phyloP scores from a whole-genome alignment of 2,113 vertebrate genomes.

The Andinoacara biseriatus region DNA sequence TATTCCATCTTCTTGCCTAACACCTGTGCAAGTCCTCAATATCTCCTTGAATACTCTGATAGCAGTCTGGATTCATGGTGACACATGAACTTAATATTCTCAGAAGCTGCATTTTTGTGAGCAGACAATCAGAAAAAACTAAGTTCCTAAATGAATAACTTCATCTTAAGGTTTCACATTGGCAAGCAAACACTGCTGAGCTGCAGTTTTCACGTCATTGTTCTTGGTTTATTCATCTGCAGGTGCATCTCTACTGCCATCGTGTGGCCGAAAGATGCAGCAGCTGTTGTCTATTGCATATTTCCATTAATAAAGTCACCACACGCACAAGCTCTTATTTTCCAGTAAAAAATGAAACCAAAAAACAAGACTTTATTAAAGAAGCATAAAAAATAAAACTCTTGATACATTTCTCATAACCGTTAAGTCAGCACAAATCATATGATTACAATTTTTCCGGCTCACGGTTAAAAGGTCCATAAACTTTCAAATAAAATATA shows the following conservation, averaged over 20 bases:
- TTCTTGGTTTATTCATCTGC: background rate
- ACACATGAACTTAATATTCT: background rate
- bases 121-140: background rate
- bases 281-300: background rate
- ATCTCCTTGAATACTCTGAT: background rate
- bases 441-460: slow-evolving; percentile 92
- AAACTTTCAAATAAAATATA: slow-evolving; percentile 99
- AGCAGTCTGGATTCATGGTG: background rate
- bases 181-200: background rate
- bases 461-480: slow-evolving; percentile 94
- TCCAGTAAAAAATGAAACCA: slow-evolving; percentile 85
- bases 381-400: slow-evolving; percentile 99
- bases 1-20: no score
- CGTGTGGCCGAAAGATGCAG: slow-evolving; percentile 18
- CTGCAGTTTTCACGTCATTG: background rate
- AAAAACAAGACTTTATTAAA: slow-evolving; percentile 95
- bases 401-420: slow-evolving; percentile 97
- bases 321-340: slow-evolving; percentile 67
- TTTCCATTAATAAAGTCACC: slow-evolving; percentile 28
- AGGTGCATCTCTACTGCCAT: slow-evolving; percentile 45
- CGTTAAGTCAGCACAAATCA: slow-evolving; percentile 90
- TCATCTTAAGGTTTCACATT: background rate
- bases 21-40: background rate
- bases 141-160: background rate
- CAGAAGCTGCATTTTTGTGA: no score